Percentiles rank a stretch among this genome's conserved stretches.
Conservation (phyloP, 2,797 vertebrate genomes). For the Mastacembelus armatus region DNA sequence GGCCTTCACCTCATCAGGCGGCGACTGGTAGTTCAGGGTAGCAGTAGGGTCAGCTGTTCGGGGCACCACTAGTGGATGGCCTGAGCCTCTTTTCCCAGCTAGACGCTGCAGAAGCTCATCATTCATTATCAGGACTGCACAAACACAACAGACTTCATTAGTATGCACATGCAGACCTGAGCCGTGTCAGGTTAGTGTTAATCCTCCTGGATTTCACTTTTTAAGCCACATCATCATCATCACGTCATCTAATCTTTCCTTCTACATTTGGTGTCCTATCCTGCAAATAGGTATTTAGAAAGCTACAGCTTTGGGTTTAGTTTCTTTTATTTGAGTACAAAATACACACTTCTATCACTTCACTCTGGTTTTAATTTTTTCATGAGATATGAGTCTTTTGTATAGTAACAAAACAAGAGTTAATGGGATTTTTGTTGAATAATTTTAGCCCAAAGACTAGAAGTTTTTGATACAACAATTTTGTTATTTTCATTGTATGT, state of each 20-base stretch:
- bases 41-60: slow-evolving; percentile 56
- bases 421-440: no score
- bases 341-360: neutral
- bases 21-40: slow-evolving; percentile 80
- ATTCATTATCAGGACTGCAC: slow-evolving; percentile 81
- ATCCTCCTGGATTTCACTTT: no score
- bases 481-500: no score
- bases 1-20: slow-evolving; percentile 77
- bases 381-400: no score
- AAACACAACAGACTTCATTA: slow-evolving; percentile 14
- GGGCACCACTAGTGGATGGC: slow-evolving; percentile 65
- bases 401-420: no score
- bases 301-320: neutral
- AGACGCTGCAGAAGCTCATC: slow-evolving; percentile 87
- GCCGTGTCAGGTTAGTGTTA: no score
- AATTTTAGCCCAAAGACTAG: no score
- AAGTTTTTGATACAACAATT: no score
- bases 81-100: slow-evolving; percentile 64
- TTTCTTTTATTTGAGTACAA: neutral
- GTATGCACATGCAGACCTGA: neutral
- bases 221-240: no score
- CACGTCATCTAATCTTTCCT: neutral
- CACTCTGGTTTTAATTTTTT: no score
- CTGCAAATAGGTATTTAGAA: neutral
- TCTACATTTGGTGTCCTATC: neutral